These are phyloP conservation scores for Araneus ventricosus DNA, from an alignment of 1,140 invertebrate genomes.

Conservation along the genomic window DNA sequence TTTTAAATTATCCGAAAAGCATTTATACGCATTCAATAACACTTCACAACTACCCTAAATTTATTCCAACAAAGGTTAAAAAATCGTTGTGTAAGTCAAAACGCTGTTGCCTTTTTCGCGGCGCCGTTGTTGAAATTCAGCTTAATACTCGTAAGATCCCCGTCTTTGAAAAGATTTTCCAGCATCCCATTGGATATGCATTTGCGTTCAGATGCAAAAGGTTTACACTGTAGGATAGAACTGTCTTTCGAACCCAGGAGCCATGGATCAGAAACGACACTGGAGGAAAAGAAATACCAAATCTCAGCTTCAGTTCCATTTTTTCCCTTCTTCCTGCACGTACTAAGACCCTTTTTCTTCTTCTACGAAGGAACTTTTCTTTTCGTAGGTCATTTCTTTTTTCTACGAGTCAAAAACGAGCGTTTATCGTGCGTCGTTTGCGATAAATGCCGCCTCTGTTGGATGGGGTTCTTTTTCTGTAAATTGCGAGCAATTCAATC, in stretches of 20 bases:
- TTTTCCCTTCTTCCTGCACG: conserved; percentile 27
- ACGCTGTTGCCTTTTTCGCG: conserved; percentile 9
- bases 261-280: conserved; percentile 52
- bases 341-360: conserved; percentile 40
- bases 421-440: conserved; percentile 72
- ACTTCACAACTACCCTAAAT: not conserved
- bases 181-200: conserved; percentile 46
- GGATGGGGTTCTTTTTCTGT: conserved; percentile 66
- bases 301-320: conserved; percentile 7
- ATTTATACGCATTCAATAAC: not conserved
- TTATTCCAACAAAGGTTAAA: conserved; percentile 27
- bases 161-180: conserved; percentile 43
- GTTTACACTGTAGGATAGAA: conserved; percentile 14
- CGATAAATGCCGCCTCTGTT: conserved; percentile 66
- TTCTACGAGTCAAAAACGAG: conserved; percentile 60
- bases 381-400: conserved; percentile 65
- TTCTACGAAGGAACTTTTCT: not conserved
- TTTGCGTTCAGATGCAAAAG: conserved; percentile 43
- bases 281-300: conserved; percentile 24
- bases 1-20: not conserved
- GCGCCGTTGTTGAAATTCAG: conserved; percentile 53
- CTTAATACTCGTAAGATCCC: conserved; percentile 49
- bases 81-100: not conserved
- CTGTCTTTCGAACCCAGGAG: conserved; percentile 34
- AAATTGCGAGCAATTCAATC: conserved; percentile 73